Conservation (phyloP, 2,888 invertebrate genomes). For the Hirtodrosophila trivittata region DNA sequence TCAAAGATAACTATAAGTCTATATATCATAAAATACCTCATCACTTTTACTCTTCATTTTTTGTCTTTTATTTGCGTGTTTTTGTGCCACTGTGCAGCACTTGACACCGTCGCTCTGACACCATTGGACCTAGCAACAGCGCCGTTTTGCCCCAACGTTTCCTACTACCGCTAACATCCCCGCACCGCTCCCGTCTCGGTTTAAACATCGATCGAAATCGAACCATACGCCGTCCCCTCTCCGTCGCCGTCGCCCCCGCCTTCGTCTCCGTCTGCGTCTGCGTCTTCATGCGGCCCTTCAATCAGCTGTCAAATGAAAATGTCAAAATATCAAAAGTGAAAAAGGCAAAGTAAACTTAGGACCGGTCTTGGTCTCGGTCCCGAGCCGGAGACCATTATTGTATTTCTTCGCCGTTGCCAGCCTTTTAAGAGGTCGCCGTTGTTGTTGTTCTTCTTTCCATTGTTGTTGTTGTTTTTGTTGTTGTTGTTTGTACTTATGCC, state of each 20-base stretch:
- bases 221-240: constrained; percentile 11
- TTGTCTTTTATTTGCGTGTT: neutral
- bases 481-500: constrained; percentile 49
- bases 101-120: constrained; percentile 58
- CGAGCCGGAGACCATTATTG: constrained; percentile 67
- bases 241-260: constrained; percentile 2
- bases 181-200: constrained; percentile 30
- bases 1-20: no score
- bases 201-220: constrained; percentile 6
- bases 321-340: constrained; percentile 80
- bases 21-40: no score
- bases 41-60: no score
- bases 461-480: constrained; percentile 28
- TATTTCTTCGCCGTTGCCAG: constrained; percentile 62
- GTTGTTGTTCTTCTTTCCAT: constrained; percentile 26
- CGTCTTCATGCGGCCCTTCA: constrained; percentile 70
- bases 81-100: constrained; percentile 62
- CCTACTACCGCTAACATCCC: constrained; percentile 29
- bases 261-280: constrained; percentile 9
- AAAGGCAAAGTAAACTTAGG: constrained; percentile 80
- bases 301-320: constrained; percentile 80
- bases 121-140: constrained; percentile 50
- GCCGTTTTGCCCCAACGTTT: constrained; percentile 10
- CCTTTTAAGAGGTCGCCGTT: constrained; percentile 74
- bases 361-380: constrained; percentile 52